phyloP scores from a whole-genome alignment of 1,140 invertebrate genomes.

The Plodia interpunctella region DNA sequence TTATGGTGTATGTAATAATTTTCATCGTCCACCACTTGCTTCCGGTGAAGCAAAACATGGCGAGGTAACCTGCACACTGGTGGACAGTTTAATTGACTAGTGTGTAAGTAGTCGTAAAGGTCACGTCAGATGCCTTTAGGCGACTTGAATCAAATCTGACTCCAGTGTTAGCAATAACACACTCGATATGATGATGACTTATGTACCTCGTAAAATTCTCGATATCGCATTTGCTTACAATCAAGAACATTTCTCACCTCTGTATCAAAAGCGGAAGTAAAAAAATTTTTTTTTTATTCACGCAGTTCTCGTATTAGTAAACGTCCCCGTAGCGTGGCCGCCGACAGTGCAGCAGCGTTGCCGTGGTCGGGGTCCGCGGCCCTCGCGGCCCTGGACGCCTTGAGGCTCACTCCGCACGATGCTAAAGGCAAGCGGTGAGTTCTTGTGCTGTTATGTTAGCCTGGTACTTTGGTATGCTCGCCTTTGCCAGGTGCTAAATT shows the following conservation, averaged over 20 bases:
- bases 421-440: slow-evolving; percentile 59
- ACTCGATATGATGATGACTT: too few relatives aligned
- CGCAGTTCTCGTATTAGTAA: slow-evolving; percentile 56
- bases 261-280: neutral
- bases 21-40: too few relatives aligned
- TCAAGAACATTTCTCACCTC: neutral
- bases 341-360: slow-evolving; percentile 56
- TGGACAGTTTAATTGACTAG: too few relatives aligned
- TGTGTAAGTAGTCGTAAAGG: too few relatives aligned
- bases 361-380: slow-evolving; percentile 51
- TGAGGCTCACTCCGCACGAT: slow-evolving; percentile 33
- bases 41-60: too few relatives aligned
- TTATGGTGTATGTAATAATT: too few relatives aligned
- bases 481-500: too few relatives aligned
- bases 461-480: neutral
- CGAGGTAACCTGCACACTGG: too few relatives aligned
- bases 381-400: slow-evolving; percentile 34
- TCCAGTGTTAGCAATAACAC: too few relatives aligned
- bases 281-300: neutral
- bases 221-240: neutral
- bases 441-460: neutral
- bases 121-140: too few relatives aligned
- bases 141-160: too few relatives aligned
- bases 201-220: too few relatives aligned
- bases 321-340: slow-evolving; percentile 41